Base-by-base conservation (phyloP, 2,797 vertebrate species). In the Prunella strophiata region DNA sequence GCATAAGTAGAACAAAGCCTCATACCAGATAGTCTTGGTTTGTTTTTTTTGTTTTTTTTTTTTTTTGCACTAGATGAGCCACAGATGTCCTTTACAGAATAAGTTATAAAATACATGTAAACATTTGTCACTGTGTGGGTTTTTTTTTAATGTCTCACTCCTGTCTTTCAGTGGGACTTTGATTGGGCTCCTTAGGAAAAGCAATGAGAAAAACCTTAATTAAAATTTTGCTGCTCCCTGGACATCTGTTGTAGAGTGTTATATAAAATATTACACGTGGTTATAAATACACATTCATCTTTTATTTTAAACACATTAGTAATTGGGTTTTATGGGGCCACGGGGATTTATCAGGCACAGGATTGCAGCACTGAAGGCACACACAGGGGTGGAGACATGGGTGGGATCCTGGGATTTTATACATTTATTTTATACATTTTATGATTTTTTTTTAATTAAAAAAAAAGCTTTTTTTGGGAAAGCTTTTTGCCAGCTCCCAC, bases 201-300 rank as follows among this genome's bases (percentile, higher is more conserved):
- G 90, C 93, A 95, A 70, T 50, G 90, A 85, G 85, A 96, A 96
- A 96, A 96, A 79, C 36, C 67, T 86, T 95, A 96, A 96, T 96
- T 96, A 96, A 96, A 95, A 88, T 78, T 91, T 96, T 92, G 77
- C 81, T 91, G 89, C 72, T 96, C 93, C 87, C 87, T 80, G 91
- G 96, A 92, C 96, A 96, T 96, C 93, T 96, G 96, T 91, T 96
- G 70, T 43, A 26, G 55, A 89, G 79, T 36, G 82, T 93, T 96
- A 95, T 18, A 79, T 96, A 95, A 96, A 96, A 95, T 86, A 91
- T 89, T 95, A 89, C 70, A 93, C 54, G 42, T 75, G 5, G 8
- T 70, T 96, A 92, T 91, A 96, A 96, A 95, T 93, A 95, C 38
- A 88, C 70, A 47, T 63, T 63, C 82, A 57, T 84, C 84, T 79